These are phyloP conservation scores for Phortica okadai DNA, from an alignment of 2,888 invertebrate species.

Conservation along the genomic window DNA sequence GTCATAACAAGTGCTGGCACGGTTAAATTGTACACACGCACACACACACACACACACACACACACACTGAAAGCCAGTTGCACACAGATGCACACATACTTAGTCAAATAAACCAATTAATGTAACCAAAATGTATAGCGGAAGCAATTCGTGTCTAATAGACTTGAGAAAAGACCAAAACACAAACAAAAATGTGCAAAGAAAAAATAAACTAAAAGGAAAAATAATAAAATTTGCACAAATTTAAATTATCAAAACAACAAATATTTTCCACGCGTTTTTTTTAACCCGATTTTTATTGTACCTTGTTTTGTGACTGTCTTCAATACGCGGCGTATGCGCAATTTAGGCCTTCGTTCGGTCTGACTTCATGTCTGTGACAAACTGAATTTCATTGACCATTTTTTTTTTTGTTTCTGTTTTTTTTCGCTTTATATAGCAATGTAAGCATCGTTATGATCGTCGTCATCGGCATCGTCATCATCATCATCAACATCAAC, in stretches of 20 bases:
- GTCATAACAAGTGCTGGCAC: conserved; percentile 26
- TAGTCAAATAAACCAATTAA: conserved; percentile 39
- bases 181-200: conserved; percentile 20
- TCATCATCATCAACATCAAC: neutral
- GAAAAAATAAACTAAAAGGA: neutral
- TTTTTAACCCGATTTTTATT: neutral
- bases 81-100: neutral
- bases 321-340: neutral
- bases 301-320: neutral
- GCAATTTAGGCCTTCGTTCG: neutral
- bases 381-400: neutral
- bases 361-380: neutral
- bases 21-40: neutral
- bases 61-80: neutral
- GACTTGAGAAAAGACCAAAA: conserved; percentile 52
- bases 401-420: neutral
- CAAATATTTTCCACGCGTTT: neutral
- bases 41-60: neutral
- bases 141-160: conserved; percentile 63
- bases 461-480: neutral
- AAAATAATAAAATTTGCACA: conserved; percentile 8
- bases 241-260: conserved; percentile 17
- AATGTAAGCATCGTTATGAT: neutral
- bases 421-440: neutral
- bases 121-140: conserved; percentile 52